Conservation (phyloP, 1,140 invertebrate genomes). For the Vanessa atalanta region DNA sequence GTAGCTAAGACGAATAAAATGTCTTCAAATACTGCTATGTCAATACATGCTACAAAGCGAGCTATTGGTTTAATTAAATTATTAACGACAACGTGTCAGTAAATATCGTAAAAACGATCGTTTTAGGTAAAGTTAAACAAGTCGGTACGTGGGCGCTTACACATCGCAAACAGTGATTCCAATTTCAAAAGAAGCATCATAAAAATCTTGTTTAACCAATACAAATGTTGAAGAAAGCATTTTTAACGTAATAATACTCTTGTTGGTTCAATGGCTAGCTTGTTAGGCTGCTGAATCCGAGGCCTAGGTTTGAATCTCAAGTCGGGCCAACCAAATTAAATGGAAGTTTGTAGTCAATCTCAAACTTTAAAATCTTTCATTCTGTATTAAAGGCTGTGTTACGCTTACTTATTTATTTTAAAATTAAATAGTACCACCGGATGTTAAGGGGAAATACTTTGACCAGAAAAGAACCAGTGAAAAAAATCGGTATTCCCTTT, state of each 20-base stretch:
- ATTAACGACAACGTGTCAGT: slow-evolving; percentile 13
- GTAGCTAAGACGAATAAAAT: background rate
- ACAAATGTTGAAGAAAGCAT: background rate
- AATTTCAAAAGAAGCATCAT: slow-evolving; percentile 28
- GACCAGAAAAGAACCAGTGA: too few species aligned
- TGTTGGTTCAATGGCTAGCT: background rate
- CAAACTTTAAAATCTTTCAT: too few species aligned
- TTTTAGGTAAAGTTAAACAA: slow-evolving; percentile 21
- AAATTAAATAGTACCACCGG: too few species aligned
- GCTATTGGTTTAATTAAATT: slow-evolving; percentile 19
- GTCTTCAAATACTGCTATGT: background rate
- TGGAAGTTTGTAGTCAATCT: too few species aligned
- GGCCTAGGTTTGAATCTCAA: too few species aligned
- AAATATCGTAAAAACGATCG: slow-evolving; percentile 26
- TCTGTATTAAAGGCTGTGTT: too few species aligned
- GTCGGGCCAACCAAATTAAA: too few species aligned
- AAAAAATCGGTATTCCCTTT: too few species aligned
- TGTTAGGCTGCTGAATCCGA: background rate
- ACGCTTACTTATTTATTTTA: too few species aligned
- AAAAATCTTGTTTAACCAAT: slow-evolving; percentile 14
- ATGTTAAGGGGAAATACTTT: too few species aligned
- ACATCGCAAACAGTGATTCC: slow-evolving; percentile 27
- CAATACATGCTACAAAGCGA: background rate
- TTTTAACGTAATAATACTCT: background rate
- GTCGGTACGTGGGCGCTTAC: slow-evolving; percentile 16